These are phyloP conservation scores for Channallabes apus DNA, from an alignment of 2,797 vertebrate species.

Conservation along the genomic window DNA sequence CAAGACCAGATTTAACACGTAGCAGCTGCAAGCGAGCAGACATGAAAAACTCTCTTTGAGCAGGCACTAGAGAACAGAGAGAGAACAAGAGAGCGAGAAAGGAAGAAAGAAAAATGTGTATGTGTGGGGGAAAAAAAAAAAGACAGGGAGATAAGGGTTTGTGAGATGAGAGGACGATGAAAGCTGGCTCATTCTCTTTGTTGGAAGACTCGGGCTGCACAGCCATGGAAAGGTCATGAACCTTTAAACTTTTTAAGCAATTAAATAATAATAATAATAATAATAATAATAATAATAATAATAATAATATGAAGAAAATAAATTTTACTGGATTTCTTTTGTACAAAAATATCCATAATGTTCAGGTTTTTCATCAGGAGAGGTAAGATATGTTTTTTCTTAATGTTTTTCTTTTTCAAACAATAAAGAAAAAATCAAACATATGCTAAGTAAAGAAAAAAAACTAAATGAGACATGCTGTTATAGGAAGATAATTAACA, in stretches of 20 bases:
- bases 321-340: not conserved
- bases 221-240: not conserved
- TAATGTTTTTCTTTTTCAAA: not conserved
- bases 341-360: not conserved
- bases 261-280: not conserved
- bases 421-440: not conserved
- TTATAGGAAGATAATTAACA: not conserved
- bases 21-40: constrained; percentile 62
- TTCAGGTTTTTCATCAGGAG: not conserved
- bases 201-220: constrained; percentile 49
- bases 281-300: not conserved
- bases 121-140: not conserved
- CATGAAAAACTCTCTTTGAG: constrained; percentile 72
- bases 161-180: constrained; percentile 70
- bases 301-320: not conserved
- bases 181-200: constrained; percentile 74
- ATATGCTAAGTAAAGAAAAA: not conserved
- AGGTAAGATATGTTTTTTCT: not conserved
- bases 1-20: constrained; percentile 66
- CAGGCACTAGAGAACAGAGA: constrained; percentile 1
- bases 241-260: not conserved
- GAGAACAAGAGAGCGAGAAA: not conserved
- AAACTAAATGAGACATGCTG: not conserved
- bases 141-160: constrained; percentile 16
- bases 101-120: not conserved